Conservation (phyloP, 2,113 vertebrate genomes). For the Melanerpes aurifrons region DNA sequence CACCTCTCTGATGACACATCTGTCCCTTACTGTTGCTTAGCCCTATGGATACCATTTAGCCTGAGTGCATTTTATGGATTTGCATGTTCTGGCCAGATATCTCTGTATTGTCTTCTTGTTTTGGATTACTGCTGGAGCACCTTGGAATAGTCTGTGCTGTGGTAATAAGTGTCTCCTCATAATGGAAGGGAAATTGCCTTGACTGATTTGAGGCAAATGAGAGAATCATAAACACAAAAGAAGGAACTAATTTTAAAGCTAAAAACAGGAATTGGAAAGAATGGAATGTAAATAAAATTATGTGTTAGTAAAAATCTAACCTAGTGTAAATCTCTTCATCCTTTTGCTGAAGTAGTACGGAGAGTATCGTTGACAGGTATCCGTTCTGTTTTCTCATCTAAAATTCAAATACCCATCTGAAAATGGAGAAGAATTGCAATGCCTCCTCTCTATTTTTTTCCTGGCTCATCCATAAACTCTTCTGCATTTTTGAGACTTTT, state of each 20-base stretch:
- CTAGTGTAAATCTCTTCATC: neutral
- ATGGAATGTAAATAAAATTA: neutral
- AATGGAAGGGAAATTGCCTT: neutral
- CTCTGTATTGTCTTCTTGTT: neutral
- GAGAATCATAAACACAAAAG: neutral
- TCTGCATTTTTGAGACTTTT: neutral
- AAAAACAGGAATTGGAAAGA: neutral
- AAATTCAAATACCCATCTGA: neutral
- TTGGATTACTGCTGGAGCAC: neutral
- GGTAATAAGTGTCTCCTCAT: neutral
- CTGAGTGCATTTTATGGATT: neutral
- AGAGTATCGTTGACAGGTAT: neutral
- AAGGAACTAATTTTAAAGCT: neutral
- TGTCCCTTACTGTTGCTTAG: neutral
- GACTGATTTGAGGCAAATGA: neutral
- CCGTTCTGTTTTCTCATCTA: neutral
- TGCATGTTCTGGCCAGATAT: neutral
- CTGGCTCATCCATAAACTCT: neutral
- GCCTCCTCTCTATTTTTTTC: neutral
- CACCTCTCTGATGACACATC: neutral
- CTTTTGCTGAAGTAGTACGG: neutral
- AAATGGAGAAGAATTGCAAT: neutral
- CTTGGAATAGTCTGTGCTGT: neutral
- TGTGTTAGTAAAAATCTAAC: neutral
- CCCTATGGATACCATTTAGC: neutral